Percentiles rank a stretch among this genome's conserved stretches.
Conservation (phyloP, 2,113 vertebrate genomes). For the Lycaon pictus region DNA sequence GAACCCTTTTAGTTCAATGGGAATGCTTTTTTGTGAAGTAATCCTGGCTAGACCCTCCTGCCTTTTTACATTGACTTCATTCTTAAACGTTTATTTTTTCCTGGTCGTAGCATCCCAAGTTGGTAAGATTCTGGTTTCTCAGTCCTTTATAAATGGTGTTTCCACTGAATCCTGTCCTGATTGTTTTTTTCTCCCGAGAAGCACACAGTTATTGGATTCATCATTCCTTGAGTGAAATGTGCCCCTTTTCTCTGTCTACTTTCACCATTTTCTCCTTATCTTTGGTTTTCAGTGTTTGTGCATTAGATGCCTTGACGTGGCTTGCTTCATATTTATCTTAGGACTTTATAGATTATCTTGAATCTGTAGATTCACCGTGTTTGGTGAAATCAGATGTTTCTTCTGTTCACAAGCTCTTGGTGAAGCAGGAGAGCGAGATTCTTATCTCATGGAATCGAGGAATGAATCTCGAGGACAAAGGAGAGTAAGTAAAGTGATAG, state of each 20-base stretch:
- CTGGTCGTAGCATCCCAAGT: neutral
- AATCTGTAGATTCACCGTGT: neutral
- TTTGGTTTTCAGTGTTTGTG: neutral
- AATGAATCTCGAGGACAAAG: too few species aligned
- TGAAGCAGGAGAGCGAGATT: too few species aligned
- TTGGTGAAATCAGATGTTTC: neutral
- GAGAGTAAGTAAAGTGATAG: too few species aligned
- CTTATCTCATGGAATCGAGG: too few species aligned
- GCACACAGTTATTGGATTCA: neutral
- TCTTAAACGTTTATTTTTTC: neutral
- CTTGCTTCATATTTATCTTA: neutral
- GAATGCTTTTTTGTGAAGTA: neutral
- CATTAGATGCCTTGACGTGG: accelerated
- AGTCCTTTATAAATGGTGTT: too few species aligned
- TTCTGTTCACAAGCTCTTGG: neutral
- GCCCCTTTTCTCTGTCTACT: neutral
- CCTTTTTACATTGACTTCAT: neutral
- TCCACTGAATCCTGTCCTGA: neutral
- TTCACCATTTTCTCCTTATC: neutral
- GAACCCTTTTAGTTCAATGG: neutral
- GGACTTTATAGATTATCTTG: neutral
- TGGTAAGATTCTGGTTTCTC: neutral
- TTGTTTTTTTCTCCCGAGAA: neutral
- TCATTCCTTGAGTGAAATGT: accelerated
- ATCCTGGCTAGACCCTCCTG: too few species aligned